These are phyloP conservation scores for Ceuthmochares aereus DNA, from an alignment of 2,113 vertebrate genomes.

Conservation along the genomic window DNA sequence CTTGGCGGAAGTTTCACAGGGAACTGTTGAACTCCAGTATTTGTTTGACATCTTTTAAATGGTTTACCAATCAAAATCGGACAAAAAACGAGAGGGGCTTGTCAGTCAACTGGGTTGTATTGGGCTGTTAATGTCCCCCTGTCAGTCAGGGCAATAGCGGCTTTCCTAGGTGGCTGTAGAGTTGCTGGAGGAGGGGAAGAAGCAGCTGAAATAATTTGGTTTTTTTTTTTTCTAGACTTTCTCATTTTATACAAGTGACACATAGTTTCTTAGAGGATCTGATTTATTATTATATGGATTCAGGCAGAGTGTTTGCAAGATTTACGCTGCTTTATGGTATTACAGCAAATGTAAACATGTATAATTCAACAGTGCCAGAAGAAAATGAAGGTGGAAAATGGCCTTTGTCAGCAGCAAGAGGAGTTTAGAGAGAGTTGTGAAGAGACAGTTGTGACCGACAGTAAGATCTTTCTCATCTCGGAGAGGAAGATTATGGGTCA, in stretches of 20 bases:
- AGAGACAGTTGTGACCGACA: neutral
- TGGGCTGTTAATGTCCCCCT: neutral
- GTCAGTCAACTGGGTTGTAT: neutral
- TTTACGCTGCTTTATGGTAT: slow-evolving; percentile 5
- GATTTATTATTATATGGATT: slow-evolving; percentile 52
- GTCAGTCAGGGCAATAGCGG: neutral
- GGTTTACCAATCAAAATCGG: neutral
- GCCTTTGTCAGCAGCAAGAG: slow-evolving; percentile 4
- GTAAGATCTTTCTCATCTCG: neutral
- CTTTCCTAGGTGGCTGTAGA: neutral
- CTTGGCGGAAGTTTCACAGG: slow-evolving; percentile 27
- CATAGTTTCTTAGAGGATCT: neutral
- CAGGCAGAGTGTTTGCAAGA: slow-evolving; percentile 12
- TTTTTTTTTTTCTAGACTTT: neutral
- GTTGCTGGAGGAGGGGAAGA: neutral
- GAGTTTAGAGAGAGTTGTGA: neutral
- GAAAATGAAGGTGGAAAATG: slow-evolving; percentile 40
- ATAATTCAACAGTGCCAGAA: neutral
- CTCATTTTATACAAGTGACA: neutral
- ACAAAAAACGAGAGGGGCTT: neutral
- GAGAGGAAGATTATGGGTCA: neutral
- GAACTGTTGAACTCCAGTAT: neutral
- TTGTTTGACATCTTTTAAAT: slow-evolving; percentile 20
- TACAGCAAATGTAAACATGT: slow-evolving; percentile 24
- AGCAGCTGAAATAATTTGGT: neutral